phyloP scores from a whole-genome alignment of 2,797 vertebrate species.

The Sylvia borin region DNA sequence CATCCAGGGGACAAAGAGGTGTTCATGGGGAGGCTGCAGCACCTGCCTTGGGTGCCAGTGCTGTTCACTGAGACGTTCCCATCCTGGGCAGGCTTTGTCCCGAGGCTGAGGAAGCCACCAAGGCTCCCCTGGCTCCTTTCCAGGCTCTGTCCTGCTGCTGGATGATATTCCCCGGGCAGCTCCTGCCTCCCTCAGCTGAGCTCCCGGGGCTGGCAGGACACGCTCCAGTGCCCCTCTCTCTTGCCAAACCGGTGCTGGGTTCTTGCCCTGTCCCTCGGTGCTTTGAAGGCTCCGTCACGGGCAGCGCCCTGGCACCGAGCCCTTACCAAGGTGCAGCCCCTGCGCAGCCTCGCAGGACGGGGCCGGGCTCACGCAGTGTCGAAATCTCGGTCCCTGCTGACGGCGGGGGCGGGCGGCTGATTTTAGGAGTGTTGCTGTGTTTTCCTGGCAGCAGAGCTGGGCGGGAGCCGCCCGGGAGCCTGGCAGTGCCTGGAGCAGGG shows the following conservation, averaged over 20 bases:
- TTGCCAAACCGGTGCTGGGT: background rate
- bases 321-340: background rate
- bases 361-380: background rate
- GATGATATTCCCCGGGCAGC: background rate
- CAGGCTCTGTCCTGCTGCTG: background rate
- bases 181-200: background rate
- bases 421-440: background rate
- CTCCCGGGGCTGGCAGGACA: background rate
- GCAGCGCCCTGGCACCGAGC: background rate
- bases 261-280: background rate
- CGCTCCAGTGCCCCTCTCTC: background rate
- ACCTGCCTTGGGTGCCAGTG: background rate
- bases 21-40: background rate
- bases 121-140: background rate
- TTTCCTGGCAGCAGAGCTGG: slow-evolving; percentile 1
- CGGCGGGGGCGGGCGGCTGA: background rate
- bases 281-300: background rate
- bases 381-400: background rate
- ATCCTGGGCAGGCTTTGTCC: background rate
- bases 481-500: slow-evolving; percentile 39
- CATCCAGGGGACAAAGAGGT: background rate
- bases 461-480: slow-evolving; percentile 12
- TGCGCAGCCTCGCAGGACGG: background rate
- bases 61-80: background rate
- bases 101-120: background rate